Evolutionary conservation across 2,797 vertebrate genomes (phyloP), one percentile per base, ranked within the genome.

Genomic region (Pelobates cultripes): DNA sequence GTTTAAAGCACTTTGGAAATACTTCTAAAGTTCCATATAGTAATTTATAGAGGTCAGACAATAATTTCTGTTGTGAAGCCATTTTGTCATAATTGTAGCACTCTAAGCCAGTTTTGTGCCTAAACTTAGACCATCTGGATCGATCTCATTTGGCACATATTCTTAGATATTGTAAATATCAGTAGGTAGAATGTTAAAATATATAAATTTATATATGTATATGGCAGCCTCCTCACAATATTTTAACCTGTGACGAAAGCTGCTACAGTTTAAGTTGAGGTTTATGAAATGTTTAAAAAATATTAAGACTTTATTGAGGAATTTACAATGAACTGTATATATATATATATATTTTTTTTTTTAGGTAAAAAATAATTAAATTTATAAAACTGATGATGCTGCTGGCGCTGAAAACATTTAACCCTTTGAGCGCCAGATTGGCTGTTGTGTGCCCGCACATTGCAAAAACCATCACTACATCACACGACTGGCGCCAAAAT

Each of bases 191-290:
- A 89, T 88, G 88, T 91, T 89, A 92, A 64, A 64, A 64, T 17
- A 64, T 64, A 51, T 51, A 5, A 10, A 51, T 28, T 28, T 28
- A 91, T 89, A 91, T 86, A 86, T 85, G 89, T 89, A 86, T 88
- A 90, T 89, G 88, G 84, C 15, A 85, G 89, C 90, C 90, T 92
- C 91, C 92, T 94, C 91, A 90, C 92, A 94, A 92, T 94, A 94
- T 94, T 94, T 94, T 94, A 92, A 94, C 89, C 90, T 93, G 93
- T 92, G 92, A 89, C 92, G 92, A 77, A 89, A 92, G 87, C 92
- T 90, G 92, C 91, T 89, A 87, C 88, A 85, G 86, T 90, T 47
- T 75, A 72, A 88, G 80, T 81, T 60, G 44, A 70, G 43, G 63
- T 74, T 61, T 70, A 79, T 53, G 74, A 78, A 73, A 67, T 82